Base-by-base conservation (phyloP, 2,797 vertebrate genomes). In the Serranus cabrilla region DNA sequence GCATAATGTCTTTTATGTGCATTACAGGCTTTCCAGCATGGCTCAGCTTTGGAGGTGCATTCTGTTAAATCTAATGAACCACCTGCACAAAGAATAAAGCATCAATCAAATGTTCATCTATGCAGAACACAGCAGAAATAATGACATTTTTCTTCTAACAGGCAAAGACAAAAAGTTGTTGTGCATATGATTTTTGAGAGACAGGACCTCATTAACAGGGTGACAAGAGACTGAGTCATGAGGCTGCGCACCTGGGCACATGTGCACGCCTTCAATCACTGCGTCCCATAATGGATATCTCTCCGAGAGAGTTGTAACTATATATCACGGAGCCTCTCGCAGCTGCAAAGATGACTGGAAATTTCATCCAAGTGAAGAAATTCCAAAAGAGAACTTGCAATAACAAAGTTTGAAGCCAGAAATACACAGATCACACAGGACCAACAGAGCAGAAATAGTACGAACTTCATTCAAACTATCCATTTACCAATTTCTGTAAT, bases 211-310 rank as follows among this genome's bases (percentile, higher is more conserved):
- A 87, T 89, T 89, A 87, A 25, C 27, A 63, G 20, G 56, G 46
- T 59, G 83, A 85, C 77, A 74, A 77, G 71, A 62, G 83, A 49
- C 68, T 14, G 57, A 88, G 74, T 84, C 76, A 71, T 64, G 61
- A 77, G 57, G 55, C 75, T 21, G 66, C 21, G 54, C 87, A 91
- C 90, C 89, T 91, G 91, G 85, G 55, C 76, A 63, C 71, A 61
- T 46, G 42, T 71, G 71, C 59, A 23, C 16, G 61, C 46, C 40
- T 70, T 50, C 59, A 62, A 76, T 82, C 80, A 40, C 18, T 67
- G 18, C 43, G 34, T 74, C 81, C 50, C 51, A 63, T 71, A 52
- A 71, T 73, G 71, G 68, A 81, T 50, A 42, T 74, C 67, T 47
- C 74, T 77, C 11, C 10, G 13, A 61, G 63, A 45, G 71, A 62